Evolutionary conservation across 2,888 invertebrate genomes (phyloP), one percentile per base, ranked within the genome.

Genomic region (Zhengitettix transpicula): DNA sequence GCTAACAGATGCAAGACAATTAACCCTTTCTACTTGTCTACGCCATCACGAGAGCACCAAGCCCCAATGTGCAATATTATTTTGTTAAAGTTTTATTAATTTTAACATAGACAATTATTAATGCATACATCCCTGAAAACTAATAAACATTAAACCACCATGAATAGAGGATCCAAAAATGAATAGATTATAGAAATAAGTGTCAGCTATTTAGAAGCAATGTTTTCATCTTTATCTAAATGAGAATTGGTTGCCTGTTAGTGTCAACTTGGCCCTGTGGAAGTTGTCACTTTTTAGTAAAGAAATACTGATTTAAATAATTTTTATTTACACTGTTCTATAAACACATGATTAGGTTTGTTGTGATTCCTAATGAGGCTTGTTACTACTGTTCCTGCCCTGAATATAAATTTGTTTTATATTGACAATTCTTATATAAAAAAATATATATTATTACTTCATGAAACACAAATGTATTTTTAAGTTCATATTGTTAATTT

Each of bases 201-300:
- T 42, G 58, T 53, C 54, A 58, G 58, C 53, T 42, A 58, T 40
- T 58, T 53, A 51, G 53, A 58, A 58, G 58, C 58, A 58, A 53
- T 58, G 42, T 53, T 28, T 28, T 28, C 28, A 28, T 28, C 28
- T 28, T 28, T 58, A 42, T 44, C n/a, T 54, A 41, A 54, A 44
- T 47, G 40, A 44, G 15, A 57, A 42, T 62, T 58, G 61, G 62
- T 63, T 64, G 63, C 65, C 63, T 63, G 71, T 73, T 72, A 72
- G 73, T 70, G 71, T 71, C 72, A 72, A 72, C 72, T 71, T 72
- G 72, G 59, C 61, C 59, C 53, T 57, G 56, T 61, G 61, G 58
- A 58, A 41, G n/a, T 40, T 41, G 40, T n/a, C 40, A 55, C 40
- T 53, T 28, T 16, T 53, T 53, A 53, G 53, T 53, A 53, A 28